Conservation (phyloP, 2,888 invertebrate species). For the Tetranychus truncatus region DNA sequence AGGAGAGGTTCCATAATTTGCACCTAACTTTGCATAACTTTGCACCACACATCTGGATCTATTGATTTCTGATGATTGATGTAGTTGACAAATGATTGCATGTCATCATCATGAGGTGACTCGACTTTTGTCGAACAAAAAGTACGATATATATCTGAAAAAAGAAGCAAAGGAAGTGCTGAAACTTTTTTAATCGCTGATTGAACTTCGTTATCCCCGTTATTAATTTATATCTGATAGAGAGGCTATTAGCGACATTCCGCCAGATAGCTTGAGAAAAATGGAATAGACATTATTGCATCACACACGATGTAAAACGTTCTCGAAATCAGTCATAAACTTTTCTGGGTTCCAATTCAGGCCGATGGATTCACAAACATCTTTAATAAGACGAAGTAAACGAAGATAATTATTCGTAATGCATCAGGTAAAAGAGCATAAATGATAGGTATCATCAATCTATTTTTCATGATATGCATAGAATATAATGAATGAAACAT, state of each 20-base stretch:
- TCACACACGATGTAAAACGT: no score
- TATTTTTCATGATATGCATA: neutral
- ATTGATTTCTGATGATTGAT: no score
- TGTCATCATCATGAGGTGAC: no score
- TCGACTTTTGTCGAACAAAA: neutral
- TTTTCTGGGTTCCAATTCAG: neutral
- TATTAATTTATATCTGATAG: neutral
- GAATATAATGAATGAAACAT: neutral
- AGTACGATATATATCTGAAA: neutral
- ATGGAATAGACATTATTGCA: neutral
- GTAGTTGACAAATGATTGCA: no score
- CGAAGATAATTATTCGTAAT: neutral
- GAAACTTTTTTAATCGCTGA: neutral
- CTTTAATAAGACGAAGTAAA: neutral
- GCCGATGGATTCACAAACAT: neutral
- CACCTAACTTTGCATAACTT: no score
- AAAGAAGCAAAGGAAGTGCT: neutral
- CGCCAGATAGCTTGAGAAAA: neutral
- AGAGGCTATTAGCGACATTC: neutral
- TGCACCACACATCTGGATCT: no score
- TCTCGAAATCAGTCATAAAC: neutral
- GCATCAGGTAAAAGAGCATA: neutral
- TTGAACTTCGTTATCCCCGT: neutral
- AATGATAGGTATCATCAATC: neutral
- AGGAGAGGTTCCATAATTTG: no score